Conservation (phyloP, 2,797 vertebrate genomes). For the Anniella stebbinsi region DNA sequence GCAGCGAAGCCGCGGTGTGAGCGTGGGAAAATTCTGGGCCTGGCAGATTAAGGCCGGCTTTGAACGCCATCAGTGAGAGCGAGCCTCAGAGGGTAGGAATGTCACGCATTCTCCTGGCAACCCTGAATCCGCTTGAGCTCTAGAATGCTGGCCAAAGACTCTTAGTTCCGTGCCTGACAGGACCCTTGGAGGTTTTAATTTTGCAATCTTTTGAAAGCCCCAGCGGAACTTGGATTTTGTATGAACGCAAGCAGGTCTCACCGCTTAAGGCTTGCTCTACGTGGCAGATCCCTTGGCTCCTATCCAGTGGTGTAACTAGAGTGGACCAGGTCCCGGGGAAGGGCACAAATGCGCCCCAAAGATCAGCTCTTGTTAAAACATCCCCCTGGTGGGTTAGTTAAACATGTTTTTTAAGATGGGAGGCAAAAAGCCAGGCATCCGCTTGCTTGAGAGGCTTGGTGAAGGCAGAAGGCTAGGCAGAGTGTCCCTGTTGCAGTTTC, state of each 20-base stretch:
- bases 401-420: neutral
- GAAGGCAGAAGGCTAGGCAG: neutral
- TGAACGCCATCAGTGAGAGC: constrained; percentile 45
- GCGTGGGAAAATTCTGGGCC: constrained; percentile 41
- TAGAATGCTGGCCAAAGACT: constrained; percentile 29
- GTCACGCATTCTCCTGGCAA: constrained; percentile 46
- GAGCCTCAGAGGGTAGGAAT: constrained; percentile 31
- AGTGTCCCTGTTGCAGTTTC: neutral
- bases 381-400: neutral
- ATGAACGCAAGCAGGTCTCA: neutral
- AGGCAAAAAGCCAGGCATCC: neutral
- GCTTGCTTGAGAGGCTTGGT: neutral
- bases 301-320: constrained; percentile 26
- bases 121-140: constrained; percentile 41
- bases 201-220: constrained; percentile 46
- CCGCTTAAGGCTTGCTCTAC: constrained; percentile 6
- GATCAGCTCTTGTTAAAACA: neutral
- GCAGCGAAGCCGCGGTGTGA: constrained; percentile 29
- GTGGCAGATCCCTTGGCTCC: accelerated
- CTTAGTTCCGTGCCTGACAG: constrained; percentile 46
- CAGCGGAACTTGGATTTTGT: neutral
- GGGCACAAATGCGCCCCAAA: neutral
- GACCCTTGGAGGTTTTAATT: constrained; percentile 30
- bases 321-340: neutral
- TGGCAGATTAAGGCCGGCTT: constrained; percentile 43